Evolutionary conservation across 2,797 vertebrate species (phyloP).

Genomic region (Malacoctenus gilli): DNA sequence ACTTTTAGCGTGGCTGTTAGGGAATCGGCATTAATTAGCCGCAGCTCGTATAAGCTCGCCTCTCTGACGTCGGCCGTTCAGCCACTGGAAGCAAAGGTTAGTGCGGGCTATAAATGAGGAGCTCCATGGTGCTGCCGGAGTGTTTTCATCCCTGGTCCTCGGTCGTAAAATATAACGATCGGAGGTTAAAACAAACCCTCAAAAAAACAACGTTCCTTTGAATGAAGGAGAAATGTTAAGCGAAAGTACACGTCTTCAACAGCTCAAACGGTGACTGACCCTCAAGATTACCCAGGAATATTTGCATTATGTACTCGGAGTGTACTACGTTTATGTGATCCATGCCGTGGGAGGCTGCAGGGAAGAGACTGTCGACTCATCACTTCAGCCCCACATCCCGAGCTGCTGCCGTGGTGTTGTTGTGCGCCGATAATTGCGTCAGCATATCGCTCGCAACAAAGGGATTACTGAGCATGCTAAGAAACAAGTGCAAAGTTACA

Average conservation of each 20-base stretch:
- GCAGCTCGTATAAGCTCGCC: neutral
- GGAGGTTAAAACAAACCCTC: neutral
- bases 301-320: neutral
- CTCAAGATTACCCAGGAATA: neutral
- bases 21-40: neutral
- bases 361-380: neutral
- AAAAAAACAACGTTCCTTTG: no score
- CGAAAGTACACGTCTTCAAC: no score
- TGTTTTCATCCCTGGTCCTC: neutral
- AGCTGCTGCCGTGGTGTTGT: neutral
- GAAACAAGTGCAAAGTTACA: constrained; percentile 51
- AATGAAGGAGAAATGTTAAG: no score
- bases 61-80: neutral
- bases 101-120: neutral
- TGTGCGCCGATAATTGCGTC: constrained; percentile 16
- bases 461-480: constrained; percentile 40
- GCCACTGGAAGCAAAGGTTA: neutral
- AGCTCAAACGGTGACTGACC: no score
- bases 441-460: constrained; percentile 19
- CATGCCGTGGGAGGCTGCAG: no score
- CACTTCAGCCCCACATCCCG: neutral
- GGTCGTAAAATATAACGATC: neutral
- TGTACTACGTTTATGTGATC: neutral
- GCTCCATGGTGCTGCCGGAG: neutral
- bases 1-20: neutral